These are phyloP conservation scores for Phlogophora meticulosa DNA, from an alignment of 2,888 invertebrate genomes.

Conservation along the genomic window DNA sequence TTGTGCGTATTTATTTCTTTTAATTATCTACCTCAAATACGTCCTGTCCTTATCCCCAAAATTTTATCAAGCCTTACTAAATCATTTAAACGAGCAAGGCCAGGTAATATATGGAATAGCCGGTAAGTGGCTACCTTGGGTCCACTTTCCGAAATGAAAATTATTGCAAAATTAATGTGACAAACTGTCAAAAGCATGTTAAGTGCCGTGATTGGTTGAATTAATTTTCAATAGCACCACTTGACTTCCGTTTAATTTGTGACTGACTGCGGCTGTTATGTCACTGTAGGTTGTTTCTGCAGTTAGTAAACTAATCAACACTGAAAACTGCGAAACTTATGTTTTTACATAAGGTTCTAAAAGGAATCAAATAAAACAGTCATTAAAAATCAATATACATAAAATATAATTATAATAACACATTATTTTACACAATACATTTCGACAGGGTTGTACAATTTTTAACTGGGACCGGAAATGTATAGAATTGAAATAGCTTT, in stretches of 20 bases:
- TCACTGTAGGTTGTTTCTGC: no score
- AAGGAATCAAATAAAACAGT: constrained; percentile 68
- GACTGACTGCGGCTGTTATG: no score
- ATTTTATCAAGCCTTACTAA: no score
- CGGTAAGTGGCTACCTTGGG: background rate
- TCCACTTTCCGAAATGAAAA: no score
- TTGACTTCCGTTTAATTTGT: no score
- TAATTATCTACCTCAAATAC: constrained; percentile 25
- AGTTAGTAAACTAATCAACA: no score
- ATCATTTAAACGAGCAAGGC: no score
- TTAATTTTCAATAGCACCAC: no score
- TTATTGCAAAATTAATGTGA: no score
- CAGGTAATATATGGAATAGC: background rate
- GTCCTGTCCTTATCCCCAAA: background rate
- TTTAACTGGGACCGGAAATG: constrained; percentile 59
- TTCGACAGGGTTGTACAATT: constrained; percentile 68
- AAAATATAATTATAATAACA: constrained; percentile 80
- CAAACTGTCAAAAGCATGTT: no score
- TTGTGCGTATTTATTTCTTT: constrained; percentile 82
- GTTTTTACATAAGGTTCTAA: background rate
- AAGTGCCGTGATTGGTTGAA: no score
- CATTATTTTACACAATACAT: constrained; percentile 76
- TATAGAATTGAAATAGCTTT: constrained; percentile 66
- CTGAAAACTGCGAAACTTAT: background rate
- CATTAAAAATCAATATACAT: constrained; percentile 78